Evolutionary conservation across 2,113 vertebrate species (phyloP).

Genomic region (Paradisaea rubra): DNA sequence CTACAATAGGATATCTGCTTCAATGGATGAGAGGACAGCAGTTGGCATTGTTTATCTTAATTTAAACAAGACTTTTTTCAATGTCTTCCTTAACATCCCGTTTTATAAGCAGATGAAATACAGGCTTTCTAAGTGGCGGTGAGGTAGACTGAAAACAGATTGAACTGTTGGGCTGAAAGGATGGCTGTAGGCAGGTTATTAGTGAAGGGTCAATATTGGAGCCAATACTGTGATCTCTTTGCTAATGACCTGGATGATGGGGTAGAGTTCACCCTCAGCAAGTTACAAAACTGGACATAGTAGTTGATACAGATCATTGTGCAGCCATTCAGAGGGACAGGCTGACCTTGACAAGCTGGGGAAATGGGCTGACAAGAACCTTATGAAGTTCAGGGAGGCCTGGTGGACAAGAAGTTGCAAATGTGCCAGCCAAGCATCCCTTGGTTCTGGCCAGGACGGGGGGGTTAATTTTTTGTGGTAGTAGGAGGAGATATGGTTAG

Average conservation of each 20-base stretch:
- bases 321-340: not conserved
- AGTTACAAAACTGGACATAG: not conserved
- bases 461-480: not conserved
- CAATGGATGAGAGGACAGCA: not conserved
- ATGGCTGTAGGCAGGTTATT: not conserved
- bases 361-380: not conserved
- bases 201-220: not conserved
- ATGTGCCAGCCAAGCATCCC: not conserved
- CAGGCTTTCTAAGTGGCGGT: not conserved
- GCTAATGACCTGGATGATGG: not conserved
- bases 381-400: not conserved
- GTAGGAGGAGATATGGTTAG: not conserved
- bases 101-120: not conserved
- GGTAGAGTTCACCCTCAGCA: not conserved
- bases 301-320: not conserved
- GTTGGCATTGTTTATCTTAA: not conserved
- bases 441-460: not conserved
- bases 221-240: not conserved
- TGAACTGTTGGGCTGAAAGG: not conserved
- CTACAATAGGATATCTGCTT: not conserved
- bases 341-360: not conserved
- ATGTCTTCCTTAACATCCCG: not conserved
- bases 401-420: not conserved
- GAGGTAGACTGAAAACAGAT: not conserved
- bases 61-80: not conserved